A percentile compares a stretch with the other conserved stretches of the same genome.
Conservation (phyloP, 2,888 invertebrate genomes). For the Tenthredo scrophulariae region DNA sequence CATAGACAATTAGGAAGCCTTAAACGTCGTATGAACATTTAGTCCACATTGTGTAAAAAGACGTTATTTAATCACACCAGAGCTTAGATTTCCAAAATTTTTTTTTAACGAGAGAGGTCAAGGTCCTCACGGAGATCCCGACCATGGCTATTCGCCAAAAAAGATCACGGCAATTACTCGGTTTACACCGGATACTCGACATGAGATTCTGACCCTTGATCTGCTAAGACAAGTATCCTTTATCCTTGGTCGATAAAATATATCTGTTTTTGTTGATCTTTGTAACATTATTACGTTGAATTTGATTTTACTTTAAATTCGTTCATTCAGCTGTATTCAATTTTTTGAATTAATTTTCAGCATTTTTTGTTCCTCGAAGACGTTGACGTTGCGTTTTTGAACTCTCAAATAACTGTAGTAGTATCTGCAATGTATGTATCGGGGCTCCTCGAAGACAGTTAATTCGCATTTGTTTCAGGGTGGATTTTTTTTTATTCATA, state of each 20-base stretch:
- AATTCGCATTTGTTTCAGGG: not conserved
- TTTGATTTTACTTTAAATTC: not conserved
- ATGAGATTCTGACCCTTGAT: not conserved
- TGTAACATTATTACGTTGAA: not conserved
- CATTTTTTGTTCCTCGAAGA: not conserved
- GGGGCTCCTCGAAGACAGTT: not conserved
- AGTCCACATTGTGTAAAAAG: not conserved
- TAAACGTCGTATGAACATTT: slow-evolving; percentile 6
- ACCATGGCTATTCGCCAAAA: slow-evolving; percentile 33
- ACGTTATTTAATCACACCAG: not conserved
- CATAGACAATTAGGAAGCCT: slow-evolving; percentile 1
- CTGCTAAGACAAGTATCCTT: not conserved
- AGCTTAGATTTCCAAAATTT: not conserved
- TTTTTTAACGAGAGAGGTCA: not conserved
- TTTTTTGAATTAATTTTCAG: too few species aligned
- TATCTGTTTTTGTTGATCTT: not conserved
- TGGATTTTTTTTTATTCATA: not conserved
- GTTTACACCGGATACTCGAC: slow-evolving; percentile 3
- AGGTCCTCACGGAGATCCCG: slow-evolving; percentile 10
- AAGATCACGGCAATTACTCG: not conserved
- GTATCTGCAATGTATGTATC: not conserved
- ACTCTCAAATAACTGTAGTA: not conserved
- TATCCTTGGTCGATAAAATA: not conserved
- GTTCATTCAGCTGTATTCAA: not conserved
- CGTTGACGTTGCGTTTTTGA: not conserved